Percentiles rank a stretch among this genome's conserved stretches.
Conservation (phyloP, 2,113 vertebrate genomes). For the Macrotus californicus region DNA sequence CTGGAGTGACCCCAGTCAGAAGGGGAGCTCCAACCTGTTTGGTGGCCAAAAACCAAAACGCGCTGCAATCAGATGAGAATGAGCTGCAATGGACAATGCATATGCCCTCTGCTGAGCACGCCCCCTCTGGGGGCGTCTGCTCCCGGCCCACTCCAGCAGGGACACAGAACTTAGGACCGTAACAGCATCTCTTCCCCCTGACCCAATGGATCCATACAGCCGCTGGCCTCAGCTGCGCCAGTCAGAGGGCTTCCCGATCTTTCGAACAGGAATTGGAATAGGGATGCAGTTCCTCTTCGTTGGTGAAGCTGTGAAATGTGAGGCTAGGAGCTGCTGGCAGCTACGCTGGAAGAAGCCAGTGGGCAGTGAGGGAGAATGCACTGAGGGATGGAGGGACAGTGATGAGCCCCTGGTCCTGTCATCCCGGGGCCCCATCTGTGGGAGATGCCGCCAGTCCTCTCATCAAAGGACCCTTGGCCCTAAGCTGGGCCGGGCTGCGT, state of each 20-base stretch:
- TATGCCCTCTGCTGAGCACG: background rate
- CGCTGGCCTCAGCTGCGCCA: background rate
- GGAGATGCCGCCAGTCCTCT: background rate
- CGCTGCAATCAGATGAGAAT: background rate
- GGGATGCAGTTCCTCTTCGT: background rate
- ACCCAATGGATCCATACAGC: no score
- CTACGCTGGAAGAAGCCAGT: background rate
- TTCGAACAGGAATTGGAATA: background rate
- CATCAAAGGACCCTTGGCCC: background rate
- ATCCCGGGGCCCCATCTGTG: background rate
- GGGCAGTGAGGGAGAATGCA: background rate
- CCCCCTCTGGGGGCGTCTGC: background rate
- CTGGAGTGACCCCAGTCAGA: background rate
- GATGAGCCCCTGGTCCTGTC: background rate
- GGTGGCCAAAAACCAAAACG: background rate
- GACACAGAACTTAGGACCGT: background rate
- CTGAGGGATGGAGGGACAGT: background rate
- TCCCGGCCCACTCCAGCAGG: background rate
- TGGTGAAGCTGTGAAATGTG: background rate
- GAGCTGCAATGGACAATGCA: background rate
- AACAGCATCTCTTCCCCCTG: background rate
- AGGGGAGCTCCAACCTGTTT: background rate
- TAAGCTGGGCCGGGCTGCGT: background rate
- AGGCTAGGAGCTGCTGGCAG: background rate
- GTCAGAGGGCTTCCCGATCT: background rate